These are phyloP conservation scores for Magallana gigas DNA, from an alignment of 1,140 invertebrate species.

Conservation along the genomic window DNA sequence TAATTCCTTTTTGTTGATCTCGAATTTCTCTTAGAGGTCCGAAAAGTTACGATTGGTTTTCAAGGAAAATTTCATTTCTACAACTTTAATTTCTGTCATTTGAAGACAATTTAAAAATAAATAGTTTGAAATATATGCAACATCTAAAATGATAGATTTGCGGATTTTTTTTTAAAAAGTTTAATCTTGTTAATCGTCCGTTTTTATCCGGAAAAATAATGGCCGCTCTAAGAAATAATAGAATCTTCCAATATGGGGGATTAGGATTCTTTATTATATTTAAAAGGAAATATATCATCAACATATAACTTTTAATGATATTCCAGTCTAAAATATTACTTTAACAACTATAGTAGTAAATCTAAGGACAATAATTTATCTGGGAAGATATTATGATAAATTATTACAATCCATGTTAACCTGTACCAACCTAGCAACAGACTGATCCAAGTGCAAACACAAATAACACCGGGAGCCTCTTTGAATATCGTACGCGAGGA, in stretches of 20 bases:
- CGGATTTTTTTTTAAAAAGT: too few species aligned
- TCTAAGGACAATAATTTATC: too few species aligned
- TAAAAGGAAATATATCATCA: not conserved
- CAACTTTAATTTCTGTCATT: too few species aligned
- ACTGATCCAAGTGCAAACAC: conserved; percentile 24
- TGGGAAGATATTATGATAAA: not conserved
- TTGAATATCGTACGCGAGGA: not conserved
- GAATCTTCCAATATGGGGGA: not conserved
- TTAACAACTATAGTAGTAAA: too few species aligned
- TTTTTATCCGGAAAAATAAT: not conserved
- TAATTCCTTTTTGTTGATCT: too few species aligned
- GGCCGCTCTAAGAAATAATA: not conserved
- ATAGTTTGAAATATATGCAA: too few species aligned
- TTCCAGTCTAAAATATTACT: not conserved
- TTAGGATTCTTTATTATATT: not conserved
- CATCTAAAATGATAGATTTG: too few species aligned
- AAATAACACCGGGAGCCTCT: conserved; percentile 1
- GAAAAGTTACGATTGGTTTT: too few species aligned
- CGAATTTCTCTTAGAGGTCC: too few species aligned
- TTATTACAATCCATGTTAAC: not conserved
- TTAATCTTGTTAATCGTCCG: not conserved
- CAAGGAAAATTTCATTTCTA: too few species aligned
- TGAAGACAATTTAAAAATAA: too few species aligned
- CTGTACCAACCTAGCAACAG: conserved; percentile 29
- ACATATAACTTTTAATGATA: not conserved